phyloP scores from a whole-genome alignment of 2,888 invertebrate species.

The Parnassius mnemosyne region DNA sequence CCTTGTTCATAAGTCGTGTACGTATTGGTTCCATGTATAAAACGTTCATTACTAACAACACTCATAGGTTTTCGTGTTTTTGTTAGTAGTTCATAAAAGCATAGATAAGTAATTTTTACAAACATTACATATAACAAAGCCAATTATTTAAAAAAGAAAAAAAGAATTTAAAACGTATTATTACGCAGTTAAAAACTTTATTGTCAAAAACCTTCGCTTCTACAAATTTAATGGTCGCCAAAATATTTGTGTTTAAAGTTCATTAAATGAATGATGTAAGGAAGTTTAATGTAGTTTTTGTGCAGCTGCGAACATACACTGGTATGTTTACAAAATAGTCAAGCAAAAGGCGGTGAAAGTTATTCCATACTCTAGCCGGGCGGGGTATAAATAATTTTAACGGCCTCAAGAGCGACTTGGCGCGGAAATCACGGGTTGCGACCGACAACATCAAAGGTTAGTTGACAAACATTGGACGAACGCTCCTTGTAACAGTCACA shows the following conservation, averaged over 20 bases:
- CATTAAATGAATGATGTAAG: slow-evolving; percentile 9
- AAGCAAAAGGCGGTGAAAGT: slow-evolving; percentile 25
- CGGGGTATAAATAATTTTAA: slow-evolving; percentile 28
- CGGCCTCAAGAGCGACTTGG: slow-evolving; percentile 13
- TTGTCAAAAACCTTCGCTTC: not conserved
- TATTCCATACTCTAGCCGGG: slow-evolving; percentile 20
- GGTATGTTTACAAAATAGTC: slow-evolving; percentile 25
- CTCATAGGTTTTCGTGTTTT: too few relatives aligned
- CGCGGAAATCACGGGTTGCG: slow-evolving; percentile 19
- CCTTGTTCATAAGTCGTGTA: too few relatives aligned
- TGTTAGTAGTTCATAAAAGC: too few relatives aligned
- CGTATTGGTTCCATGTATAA: too few relatives aligned
- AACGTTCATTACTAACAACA: too few relatives aligned
- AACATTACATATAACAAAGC: too few relatives aligned
- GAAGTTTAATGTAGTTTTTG: slow-evolving; percentile 10
- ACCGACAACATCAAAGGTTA: slow-evolving; percentile 22
- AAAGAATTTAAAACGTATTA: too few relatives aligned
- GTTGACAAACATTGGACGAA: slow-evolving; percentile 22
- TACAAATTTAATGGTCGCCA: slow-evolving; percentile 1
- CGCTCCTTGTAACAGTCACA: not conserved
- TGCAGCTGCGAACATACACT: slow-evolving; percentile 5
- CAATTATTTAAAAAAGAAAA: too few relatives aligned
- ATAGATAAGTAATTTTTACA: too few relatives aligned
- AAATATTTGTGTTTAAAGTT: slow-evolving; percentile 9
- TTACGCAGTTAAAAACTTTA: not conserved